Percentiles rank a stretch among this genome's conserved stretches.
Conservation (phyloP, 2,888 invertebrate genomes). For the Melolontha melolontha region DNA sequence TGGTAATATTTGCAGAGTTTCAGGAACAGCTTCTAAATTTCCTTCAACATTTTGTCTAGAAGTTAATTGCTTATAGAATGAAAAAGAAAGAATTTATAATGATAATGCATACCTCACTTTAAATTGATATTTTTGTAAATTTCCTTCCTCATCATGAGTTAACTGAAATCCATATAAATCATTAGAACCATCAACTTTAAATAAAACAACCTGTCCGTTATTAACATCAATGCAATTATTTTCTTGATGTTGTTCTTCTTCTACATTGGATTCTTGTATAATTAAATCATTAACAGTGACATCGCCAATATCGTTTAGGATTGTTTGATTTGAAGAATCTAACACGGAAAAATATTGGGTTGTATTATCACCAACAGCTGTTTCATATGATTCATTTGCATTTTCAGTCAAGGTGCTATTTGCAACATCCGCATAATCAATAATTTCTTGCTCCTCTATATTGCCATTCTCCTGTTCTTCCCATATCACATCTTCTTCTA, state of each 20-base stretch:
- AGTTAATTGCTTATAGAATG: constrained; percentile 6
- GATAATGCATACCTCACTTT: constrained; percentile 58
- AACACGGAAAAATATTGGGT: constrained; percentile 61
- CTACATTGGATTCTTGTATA: constrained; percentile 42
- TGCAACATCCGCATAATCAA: constrained; percentile 46
- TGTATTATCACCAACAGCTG: constrained; percentile 56
- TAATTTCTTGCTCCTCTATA: constrained; percentile 45
- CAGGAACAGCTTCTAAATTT: constrained; percentile 62
- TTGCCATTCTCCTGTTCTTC: constrained; percentile 45
- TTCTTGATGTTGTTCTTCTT: constrained; percentile 45
- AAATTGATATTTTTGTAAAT: constrained; percentile 63
- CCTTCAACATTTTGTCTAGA: constrained; percentile 61
- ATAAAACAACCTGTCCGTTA: constrained; percentile 58
- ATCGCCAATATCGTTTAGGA: constrained; percentile 54
- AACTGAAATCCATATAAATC: constrained; percentile 62
- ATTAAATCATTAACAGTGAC: constrained; percentile 48
- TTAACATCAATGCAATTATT: constrained; percentile 36
- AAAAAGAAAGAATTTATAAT: constrained; percentile 24
- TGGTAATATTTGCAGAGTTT: constrained; percentile 60
- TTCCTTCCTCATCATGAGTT: constrained; percentile 62
- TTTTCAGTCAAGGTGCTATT: constrained; percentile 53
- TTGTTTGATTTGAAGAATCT: constrained; percentile 55
- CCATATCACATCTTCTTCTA: constrained; percentile 39
- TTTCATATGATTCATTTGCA: constrained; percentile 58
- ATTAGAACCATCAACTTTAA: constrained; percentile 61